Evolutionary conservation across 2,113 vertebrate species (phyloP).

Genomic region (Xiphias gladius): DNA sequence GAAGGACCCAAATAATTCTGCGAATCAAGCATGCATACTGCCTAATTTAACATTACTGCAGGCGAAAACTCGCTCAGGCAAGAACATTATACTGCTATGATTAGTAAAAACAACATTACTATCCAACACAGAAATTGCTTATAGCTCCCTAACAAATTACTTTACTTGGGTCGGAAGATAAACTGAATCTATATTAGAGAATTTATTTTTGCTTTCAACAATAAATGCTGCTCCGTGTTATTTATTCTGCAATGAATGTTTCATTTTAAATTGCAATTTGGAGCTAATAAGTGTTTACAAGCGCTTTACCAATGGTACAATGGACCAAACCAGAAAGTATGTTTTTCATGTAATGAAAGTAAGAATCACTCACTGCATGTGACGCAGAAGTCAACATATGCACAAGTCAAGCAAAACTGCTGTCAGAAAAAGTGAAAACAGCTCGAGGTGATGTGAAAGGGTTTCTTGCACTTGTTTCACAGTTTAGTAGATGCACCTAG

Average conservation of each 20-base stretch:
- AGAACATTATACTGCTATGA: constrained; percentile 71
- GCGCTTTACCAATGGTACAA: neutral
- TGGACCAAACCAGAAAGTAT: neutral
- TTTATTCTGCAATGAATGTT: constrained; percentile 25
- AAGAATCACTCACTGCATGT: neutral
- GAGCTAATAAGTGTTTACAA: constrained; percentile 22
- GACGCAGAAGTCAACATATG: constrained; percentile 13
- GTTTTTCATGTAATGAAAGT: constrained; percentile 5
- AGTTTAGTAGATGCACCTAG: neutral
- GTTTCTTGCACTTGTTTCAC: neutral
- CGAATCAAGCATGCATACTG: constrained; percentile 66
- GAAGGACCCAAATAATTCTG: constrained; percentile 66
- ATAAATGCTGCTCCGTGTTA: constrained; percentile 36
- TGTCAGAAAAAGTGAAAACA: neutral
- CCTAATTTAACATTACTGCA: constrained; percentile 79
- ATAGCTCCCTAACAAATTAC: constrained; percentile 62
- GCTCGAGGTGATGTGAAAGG: constrained; percentile 16
- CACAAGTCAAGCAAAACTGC: neutral
- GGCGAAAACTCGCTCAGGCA: constrained; percentile 72
- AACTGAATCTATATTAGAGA: constrained; percentile 56
- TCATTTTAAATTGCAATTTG: constrained; percentile 31
- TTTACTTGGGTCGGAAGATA: constrained; percentile 55
- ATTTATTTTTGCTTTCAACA: constrained; percentile 50
- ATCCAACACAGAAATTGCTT: constrained; percentile 68
- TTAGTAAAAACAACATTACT: constrained; percentile 80